phyloP scores from a whole-genome alignment of 2,797 vertebrate species.

The Alcedo atthis region DNA sequence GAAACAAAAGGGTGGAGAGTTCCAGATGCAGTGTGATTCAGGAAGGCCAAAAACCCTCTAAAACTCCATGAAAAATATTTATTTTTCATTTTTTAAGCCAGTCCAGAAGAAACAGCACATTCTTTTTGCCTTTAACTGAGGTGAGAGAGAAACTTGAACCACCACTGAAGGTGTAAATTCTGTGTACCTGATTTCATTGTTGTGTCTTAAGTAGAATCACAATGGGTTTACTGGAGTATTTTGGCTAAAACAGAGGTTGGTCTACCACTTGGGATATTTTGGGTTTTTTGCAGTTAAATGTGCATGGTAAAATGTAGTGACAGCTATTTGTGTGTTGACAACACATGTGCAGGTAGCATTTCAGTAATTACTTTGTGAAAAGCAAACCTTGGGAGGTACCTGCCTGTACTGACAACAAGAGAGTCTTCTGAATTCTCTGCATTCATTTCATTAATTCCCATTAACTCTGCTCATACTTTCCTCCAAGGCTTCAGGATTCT shows the following conservation, averaged over 20 bases:
- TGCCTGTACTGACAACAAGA: background rate
- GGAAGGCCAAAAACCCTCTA: background rate
- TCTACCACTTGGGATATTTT: background rate
- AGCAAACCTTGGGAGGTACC: background rate
- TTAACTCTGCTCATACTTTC: background rate
- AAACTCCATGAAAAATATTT: slow-evolving; percentile 57
- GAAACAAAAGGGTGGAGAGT: slow-evolving; percentile 43
- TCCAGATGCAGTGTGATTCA: background rate
- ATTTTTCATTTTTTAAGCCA: slow-evolving; percentile 54
- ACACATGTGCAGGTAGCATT: background rate
- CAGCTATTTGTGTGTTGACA: background rate
- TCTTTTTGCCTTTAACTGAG: slow-evolving; percentile 37
- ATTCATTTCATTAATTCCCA: too few species aligned
- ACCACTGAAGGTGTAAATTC: slow-evolving; percentile 27
- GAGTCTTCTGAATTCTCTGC: background rate
- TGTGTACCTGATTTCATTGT: background rate
- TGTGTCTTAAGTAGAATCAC: background rate
- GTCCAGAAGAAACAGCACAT: slow-evolving; percentile 37
- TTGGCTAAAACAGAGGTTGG: background rate
- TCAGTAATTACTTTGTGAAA: background rate
- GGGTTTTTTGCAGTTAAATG: background rate
- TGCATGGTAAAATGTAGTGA: background rate
- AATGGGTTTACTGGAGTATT: background rate
- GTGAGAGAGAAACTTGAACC: background rate
- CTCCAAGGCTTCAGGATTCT: background rate